Base-by-base conservation (phyloP, 1,140 invertebrate genomes). In the Tetramorium alpestre region DNA sequence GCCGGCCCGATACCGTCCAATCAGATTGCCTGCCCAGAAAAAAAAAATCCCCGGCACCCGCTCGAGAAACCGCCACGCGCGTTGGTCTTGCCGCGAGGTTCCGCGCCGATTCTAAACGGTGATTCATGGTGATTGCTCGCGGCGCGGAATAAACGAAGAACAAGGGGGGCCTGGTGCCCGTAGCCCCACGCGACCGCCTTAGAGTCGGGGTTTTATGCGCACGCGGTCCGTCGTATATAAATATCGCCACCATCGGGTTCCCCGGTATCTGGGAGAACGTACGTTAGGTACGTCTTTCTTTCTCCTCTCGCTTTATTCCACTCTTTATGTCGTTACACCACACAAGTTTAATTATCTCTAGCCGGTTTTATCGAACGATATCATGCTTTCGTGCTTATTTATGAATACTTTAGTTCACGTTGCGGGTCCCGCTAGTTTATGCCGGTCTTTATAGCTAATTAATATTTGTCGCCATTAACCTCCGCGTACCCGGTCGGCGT, bases 391-490 rank as follows among this genome's bases (percentile, higher is more conserved):
- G 47, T 8, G 47, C 85, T 93, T 94, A 93, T 95, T 94, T 94
- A 94, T 93, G 92, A 93, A 93, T 91, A 93, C 92, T 91, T 93
- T 73, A 82, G 88, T 85, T 78, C 73, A 88, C 87, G 82, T 89
- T 72, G 76, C 80, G 18, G 41, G 22, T 64, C 72, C 65, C 51
- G 41, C 65, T 72, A 89, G 93, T 93, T 93, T 93, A 93, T 93
- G 77, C 77, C 41, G 44, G 69, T 77, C 78, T 62, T 86, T 72
- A 64, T 72, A 88, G 86, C 92, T 93, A 94, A 94, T 94, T 95
- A 94, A 94, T 95, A 94, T 93, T 95, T 94, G 94, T 94, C 93
- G 92, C 93, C 93, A 93, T 94, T 93, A 93, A 78, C 85, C 62
- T 81, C 77, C 64, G 73, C 81, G 47, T 13, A 60, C 51, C 54